These are phyloP conservation scores for Diarsia brunnea DNA, from an alignment of 2,888 invertebrate species.

Conservation along the genomic window DNA sequence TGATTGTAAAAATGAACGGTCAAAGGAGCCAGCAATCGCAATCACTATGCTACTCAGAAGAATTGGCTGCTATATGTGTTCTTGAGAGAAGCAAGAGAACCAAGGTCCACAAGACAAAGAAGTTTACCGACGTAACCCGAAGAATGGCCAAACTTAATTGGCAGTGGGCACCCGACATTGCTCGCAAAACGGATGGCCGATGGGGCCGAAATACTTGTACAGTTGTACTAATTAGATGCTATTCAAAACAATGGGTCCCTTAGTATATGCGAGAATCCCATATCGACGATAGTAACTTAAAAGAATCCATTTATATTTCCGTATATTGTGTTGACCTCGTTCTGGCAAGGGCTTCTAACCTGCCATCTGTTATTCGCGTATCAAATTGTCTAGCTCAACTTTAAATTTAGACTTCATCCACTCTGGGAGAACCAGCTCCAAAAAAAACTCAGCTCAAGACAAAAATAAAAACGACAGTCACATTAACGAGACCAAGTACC, in stretches of 20 bases:
- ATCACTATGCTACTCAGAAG: too few relatives aligned
- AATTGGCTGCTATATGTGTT: too few relatives aligned
- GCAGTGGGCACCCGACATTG: too few relatives aligned
- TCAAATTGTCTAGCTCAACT: neutral
- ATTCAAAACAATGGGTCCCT: neutral
- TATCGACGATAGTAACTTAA: neutral
- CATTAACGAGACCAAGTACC: neutral
- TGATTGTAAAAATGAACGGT: too few relatives aligned
- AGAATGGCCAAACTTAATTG: too few relatives aligned
- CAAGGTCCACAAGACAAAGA: too few relatives aligned
- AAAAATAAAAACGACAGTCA: conserved; percentile 6
- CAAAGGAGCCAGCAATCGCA: too few relatives aligned
- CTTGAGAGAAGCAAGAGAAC: too few relatives aligned
- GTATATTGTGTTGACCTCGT: neutral
- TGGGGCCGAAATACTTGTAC: too few relatives aligned
- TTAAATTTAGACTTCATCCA: neutral
- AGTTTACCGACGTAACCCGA: too few relatives aligned
- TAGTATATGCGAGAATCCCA: neutral
- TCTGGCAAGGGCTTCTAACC: neutral
- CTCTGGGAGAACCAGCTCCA: neutral
- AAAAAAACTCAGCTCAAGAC: neutral
- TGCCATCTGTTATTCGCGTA: neutral
- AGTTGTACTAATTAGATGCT: too few relatives aligned
- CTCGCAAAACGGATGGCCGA: too few relatives aligned
- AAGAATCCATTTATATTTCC: neutral